Evolutionary conservation across 2,113 vertebrate genomes (phyloP), one percentile per base, ranked within the genome.

Genomic region (Miniopterus natalensis): DNA sequence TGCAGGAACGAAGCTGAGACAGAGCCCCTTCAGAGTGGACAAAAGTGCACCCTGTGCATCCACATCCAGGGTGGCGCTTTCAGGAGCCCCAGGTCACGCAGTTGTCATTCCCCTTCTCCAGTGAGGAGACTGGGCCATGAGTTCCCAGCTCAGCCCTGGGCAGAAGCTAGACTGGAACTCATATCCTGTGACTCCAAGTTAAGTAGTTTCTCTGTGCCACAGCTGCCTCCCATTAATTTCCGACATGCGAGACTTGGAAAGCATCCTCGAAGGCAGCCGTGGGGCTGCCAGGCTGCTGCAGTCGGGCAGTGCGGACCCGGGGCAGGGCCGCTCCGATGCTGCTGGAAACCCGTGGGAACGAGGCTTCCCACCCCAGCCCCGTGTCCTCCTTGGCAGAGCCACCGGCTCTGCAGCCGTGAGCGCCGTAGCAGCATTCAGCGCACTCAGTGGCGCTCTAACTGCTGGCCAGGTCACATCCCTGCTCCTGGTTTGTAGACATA

Each of bases 161-260:
- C 73, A 61, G 77, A 68, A 66, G 59, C 20, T 2, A 51, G 95
- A 85, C 88, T 78, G 66, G 90, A 95, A 92, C 77, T 3, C 71
- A 14, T 59, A 81, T 90, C 88, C 95, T 84, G 29, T 81, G 95
- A 94, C 61, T 96, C 66, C 27, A 9, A 84, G 27, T 29, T 66
- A 23, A 53, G 79, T 73, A 14, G 59, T 45, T 88, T 61, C n/a
- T 65, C 55, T 84, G n/a, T 29, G 42, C 63, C 61, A 81, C 90
- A 93, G 96, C 96, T 97, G 95, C 87, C 94, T 95, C 79, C 84
- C 53, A 57, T 95, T 93, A 92, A 47, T 71, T 75, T 84, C 70
- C 14, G 2, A 71, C 6, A 90, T 89, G 57, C 0, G 23, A 92
- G 80, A 68, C 68, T 95, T 96, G 92, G 94, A 84, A 65, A n/a